Evolutionary conservation across 2,113 vertebrate species (phyloP).

Genomic region (western clawed frog (Xenopus tropicalis)): UCB_Xtro_10.0 CM004443.2:172816501-172817000

Average conservation of each 20-base stretch:
- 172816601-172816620: not conserved
- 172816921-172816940: no score
- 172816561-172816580: no score
- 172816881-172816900: no score
- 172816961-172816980: slow-evolving; percentile 5
- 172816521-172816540: no score
- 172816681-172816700: no score
- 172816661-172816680: no score
- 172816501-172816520: no score
- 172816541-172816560: no score
- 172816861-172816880: slow-evolving; percentile 1
- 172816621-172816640: not conserved
- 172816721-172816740: slow-evolving; percentile 4
- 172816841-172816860: not conserved
- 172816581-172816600: no score
- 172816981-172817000: slow-evolving; percentile 4
- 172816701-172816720: not conserved
- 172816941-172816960: no score
- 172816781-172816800: not conserved
- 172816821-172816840: slow-evolving; percentile 4
- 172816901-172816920: no score
- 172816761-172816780: not conserved
- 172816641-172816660: not conserved
- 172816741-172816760: slow-evolving; percentile 8
- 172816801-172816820: slow-evolving; percentile 2